These are phyloP conservation scores for Barnardius zonarius DNA, from an alignment of 2,113 vertebrate species.

Conservation along the genomic window DNA sequence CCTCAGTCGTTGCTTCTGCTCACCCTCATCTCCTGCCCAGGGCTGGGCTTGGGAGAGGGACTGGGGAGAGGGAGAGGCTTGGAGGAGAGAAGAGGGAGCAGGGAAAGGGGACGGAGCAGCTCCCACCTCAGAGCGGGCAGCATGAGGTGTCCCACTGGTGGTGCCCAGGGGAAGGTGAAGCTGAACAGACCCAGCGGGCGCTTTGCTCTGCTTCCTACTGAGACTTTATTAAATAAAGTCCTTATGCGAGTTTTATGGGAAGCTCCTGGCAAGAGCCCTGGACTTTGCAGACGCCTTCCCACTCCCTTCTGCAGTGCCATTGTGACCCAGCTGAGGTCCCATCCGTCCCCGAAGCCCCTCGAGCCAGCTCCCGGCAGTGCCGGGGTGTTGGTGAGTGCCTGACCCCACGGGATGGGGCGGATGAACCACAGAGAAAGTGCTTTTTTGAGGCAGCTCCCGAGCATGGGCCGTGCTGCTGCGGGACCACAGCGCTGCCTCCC, in stretches of 20 bases:
- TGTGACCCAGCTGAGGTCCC: background rate
- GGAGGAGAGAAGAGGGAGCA: background rate
- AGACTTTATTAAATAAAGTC: constrained; percentile 46
- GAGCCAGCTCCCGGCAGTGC: background rate
- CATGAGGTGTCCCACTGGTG: background rate
- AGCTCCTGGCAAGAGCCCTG: background rate
- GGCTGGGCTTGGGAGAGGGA: background rate
- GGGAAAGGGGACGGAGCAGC: background rate
- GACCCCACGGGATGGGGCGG: rapidly evolving
- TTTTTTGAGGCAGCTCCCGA: background rate
- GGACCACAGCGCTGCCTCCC: rapidly evolving
- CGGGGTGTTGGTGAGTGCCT: background rate
- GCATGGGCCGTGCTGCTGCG: rapidly evolving
- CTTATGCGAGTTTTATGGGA: background rate
- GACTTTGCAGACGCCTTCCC: background rate
- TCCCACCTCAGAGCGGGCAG: background rate
- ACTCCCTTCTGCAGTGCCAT: background rate
- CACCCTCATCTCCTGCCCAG: background rate
- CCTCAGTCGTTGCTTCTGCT: background rate
- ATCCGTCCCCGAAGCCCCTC: rapidly evolving
- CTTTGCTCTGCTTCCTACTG: background rate
- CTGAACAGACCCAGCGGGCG: background rate
- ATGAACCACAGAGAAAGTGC: constrained; percentile 6
- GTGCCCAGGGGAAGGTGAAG: background rate
- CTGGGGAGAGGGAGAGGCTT: background rate